These are phyloP conservation scores for Dione juno DNA, from an alignment of 2,888 invertebrate genomes.

Conservation along the genomic window DNA sequence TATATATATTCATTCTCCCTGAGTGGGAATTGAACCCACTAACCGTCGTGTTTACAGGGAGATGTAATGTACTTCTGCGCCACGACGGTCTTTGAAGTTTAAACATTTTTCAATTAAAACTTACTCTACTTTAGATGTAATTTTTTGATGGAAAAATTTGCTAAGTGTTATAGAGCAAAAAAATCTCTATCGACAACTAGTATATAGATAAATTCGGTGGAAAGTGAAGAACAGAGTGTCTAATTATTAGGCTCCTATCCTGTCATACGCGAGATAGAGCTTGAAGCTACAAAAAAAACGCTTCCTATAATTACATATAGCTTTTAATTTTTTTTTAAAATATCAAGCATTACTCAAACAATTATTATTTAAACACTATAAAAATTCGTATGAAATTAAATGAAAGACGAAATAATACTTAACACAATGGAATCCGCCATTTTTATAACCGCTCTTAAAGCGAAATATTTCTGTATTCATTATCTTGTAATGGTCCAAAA, in stretches of 20 bases:
- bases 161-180: no score
- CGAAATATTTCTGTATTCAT: background rate
- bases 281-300: background rate
- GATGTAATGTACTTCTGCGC: background rate
- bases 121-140: no score
- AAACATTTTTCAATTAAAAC: no score
- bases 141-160: no score
- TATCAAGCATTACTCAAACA: background rate
- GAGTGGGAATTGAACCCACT: background rate
- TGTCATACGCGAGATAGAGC: no score
- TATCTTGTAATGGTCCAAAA: slow-evolving; percentile 5
- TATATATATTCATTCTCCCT: background rate
- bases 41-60: background rate
- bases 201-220: no score
- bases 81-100: no score
- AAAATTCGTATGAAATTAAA: slow-evolving; percentile 2
- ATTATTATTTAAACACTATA: background rate
- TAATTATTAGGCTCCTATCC: no score
- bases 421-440: background rate
- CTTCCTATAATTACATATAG: background rate
- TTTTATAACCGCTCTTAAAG: slow-evolving; percentile 11
- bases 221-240: no score
- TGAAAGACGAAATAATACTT: background rate
- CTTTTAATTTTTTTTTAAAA: background rate
- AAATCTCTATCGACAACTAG: no score